These are phyloP conservation scores for Colletes collaris DNA, from an alignment of 2,888 invertebrate genomes.

Conservation along the genomic window DNA sequence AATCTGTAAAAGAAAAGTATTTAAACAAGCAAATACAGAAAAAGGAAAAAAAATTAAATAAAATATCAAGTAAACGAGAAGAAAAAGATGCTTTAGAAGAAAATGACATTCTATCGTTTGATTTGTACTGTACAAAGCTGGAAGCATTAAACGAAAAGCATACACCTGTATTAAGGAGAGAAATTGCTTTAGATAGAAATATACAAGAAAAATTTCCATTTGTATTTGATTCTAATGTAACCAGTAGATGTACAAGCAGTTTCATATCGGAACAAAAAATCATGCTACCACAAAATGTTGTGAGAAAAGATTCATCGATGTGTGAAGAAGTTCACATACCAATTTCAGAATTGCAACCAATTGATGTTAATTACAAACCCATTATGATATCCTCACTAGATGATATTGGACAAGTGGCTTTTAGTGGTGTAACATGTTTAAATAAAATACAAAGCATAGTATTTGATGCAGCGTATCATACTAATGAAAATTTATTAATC, in stretches of 20 bases:
- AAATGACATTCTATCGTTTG: slow-evolving; percentile 84
- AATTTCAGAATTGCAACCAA: slow-evolving; percentile 86
- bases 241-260: slow-evolving; percentile 87
- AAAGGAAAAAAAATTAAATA: slow-evolving; percentile 91
- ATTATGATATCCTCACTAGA: slow-evolving; percentile 87
- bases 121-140: slow-evolving; percentile 84
- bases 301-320: slow-evolving; percentile 88
- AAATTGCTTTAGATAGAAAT: slow-evolving; percentile 76
- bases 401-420: slow-evolving; percentile 94
- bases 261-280: slow-evolving; percentile 92
- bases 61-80: slow-evolving; percentile 82
- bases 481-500: slow-evolving; percentile 98
- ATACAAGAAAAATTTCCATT: slow-evolving; percentile 89
- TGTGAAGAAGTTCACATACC: slow-evolving; percentile 95
- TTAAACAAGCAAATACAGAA: slow-evolving; percentile 90
- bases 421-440: slow-evolving; percentile 92
- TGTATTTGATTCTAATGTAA: slow-evolving; percentile 92
- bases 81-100: slow-evolving; percentile 80
- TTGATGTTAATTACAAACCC: slow-evolving; percentile 87
- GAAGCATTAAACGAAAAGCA: slow-evolving; percentile 82
- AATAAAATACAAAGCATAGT: slow-evolving; percentile 99
- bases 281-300: slow-evolving; percentile 91
- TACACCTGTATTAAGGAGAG: slow-evolving; percentile 84
- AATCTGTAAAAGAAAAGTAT: slow-evolving; percentile 92
- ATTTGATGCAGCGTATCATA: slow-evolving; percentile 96